Percentiles rank a stretch among this genome's conserved stretches.
Evolutionary conservation across 2,797 vertebrate species (phyloP).

Genomic region (Clamator glandarius): DNA sequence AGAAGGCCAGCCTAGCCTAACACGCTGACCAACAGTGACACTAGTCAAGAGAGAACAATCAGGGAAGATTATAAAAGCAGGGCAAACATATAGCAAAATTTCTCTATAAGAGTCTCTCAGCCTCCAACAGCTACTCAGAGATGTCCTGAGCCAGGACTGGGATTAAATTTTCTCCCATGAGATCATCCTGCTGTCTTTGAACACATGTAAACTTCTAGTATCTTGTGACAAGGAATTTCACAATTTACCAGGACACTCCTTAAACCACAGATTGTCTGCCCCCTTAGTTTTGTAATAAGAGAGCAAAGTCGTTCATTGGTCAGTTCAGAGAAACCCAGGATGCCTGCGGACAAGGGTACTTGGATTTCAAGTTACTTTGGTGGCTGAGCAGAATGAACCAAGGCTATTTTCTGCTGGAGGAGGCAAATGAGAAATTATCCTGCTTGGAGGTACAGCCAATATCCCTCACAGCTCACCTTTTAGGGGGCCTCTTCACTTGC

Average conservation of each 20-base stretch:
- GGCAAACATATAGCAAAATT: not conserved
- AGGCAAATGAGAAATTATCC: not conserved
- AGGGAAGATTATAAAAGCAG: not conserved
- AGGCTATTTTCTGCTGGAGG: not conserved
- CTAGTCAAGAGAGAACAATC: not conserved
- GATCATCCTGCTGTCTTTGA: not conserved
- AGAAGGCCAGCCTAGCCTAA: not conserved
- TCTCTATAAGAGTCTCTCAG: not conserved
- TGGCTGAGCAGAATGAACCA: not conserved
- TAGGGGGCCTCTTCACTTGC: not conserved
- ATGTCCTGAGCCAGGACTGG: not conserved
- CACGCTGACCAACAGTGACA: not conserved
- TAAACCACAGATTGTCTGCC: not conserved
- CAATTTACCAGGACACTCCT: not conserved
- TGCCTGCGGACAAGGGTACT: not conserved
- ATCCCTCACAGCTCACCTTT: accelerated
- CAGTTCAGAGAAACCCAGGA: not conserved
- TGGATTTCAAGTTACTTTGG: not conserved
- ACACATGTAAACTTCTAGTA: not conserved
- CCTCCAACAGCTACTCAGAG: not conserved
- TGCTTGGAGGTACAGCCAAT: not conserved
- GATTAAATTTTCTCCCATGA: not conserved
- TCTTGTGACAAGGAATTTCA: not conserved
- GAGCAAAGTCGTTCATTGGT: not conserved
- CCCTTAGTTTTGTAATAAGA: not conserved